Percentiles rank a stretch among this genome's conserved stretches.
phyloP scores from a whole-genome alignment of 2,888 invertebrate species.

The Formica aserva region DNA sequence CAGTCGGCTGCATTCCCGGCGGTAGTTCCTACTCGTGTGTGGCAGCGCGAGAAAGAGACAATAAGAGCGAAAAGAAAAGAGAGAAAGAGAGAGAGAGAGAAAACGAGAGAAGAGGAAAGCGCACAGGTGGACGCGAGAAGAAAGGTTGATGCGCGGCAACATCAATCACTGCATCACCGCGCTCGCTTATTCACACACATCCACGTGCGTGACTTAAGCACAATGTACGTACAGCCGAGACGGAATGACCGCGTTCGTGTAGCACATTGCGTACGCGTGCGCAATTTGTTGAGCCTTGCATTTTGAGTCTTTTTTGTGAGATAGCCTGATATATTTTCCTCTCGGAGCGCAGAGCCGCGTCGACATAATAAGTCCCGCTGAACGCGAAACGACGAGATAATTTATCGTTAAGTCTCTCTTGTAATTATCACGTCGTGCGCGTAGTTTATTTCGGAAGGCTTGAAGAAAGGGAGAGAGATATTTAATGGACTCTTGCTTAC shows the following conservation, averaged over 20 bases:
- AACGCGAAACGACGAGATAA: slow-evolving; percentile 46
- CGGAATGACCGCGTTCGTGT: neutral
- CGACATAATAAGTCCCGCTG: slow-evolving; percentile 36
- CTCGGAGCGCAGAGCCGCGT: slow-evolving; percentile 5
- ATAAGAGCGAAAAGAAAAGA: neutral
- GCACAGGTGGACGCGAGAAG: slow-evolving; percentile 52
- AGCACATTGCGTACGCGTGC: neutral
- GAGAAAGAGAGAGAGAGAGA: neutral
- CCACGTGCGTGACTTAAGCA: neutral
- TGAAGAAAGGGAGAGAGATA: neutral
- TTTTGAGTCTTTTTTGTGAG: slow-evolving; percentile 43
- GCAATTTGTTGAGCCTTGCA: slow-evolving; percentile 38
- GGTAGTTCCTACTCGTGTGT: slow-evolving; percentile 53
- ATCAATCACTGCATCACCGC: slow-evolving; percentile 68
- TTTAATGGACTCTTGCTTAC: slow-evolving; percentile 15
- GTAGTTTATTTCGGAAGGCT: slow-evolving; percentile 20
- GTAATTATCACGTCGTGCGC: slow-evolving; percentile 44
- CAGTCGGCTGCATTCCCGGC: slow-evolving; percentile 64
- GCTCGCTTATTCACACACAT: slow-evolving; percentile 19
- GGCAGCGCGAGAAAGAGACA: slow-evolving; percentile 41
- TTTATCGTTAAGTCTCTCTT: slow-evolving; percentile 42
- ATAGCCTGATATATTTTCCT: slow-evolving; percentile 32
- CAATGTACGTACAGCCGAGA: neutral
- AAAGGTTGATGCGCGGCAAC: slow-evolving; percentile 59
- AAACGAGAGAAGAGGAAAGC: neutral